These are phyloP conservation scores for Ursus arctos DNA, from an alignment of 2,113 vertebrate species.

Conservation along the genomic window DNA sequence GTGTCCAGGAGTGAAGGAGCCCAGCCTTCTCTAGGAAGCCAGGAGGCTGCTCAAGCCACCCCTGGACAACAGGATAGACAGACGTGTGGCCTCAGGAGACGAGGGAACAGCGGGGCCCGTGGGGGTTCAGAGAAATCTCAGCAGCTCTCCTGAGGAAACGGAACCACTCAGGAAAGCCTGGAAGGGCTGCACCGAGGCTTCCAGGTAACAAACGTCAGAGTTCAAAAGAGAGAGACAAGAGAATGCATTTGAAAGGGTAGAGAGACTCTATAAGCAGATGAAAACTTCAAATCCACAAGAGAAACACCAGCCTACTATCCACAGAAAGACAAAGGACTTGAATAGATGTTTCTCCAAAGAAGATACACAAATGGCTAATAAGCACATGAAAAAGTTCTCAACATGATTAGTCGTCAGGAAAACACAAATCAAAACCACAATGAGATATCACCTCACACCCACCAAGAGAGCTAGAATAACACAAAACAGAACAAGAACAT, in stretches of 20 bases:
- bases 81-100: not conserved
- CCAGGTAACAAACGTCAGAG: not conserved
- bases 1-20: not conserved
- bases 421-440: not conserved
- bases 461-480: not conserved
- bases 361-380: not conserved
- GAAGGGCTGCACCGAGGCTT: not conserved
- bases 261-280: not conserved
- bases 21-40: not conserved
- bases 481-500: not conserved
- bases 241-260: not conserved
- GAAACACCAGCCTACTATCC: not conserved
- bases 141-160: not conserved
- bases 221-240: not conserved
- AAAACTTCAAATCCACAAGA: not conserved
- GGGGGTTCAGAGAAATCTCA: not conserved
- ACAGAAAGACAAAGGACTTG: not conserved
- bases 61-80: not conserved
- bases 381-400: not conserved
- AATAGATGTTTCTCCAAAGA: not conserved
- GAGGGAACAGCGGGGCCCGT: not conserved
- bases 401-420: not conserved
- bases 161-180: not conserved
- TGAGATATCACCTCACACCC: not conserved
- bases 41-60: not conserved